Evolutionary conservation across 2,113 vertebrate species (phyloP), one percentile per base, ranked within the genome.

Genomic region (Colistium nudipinnis): DNA sequence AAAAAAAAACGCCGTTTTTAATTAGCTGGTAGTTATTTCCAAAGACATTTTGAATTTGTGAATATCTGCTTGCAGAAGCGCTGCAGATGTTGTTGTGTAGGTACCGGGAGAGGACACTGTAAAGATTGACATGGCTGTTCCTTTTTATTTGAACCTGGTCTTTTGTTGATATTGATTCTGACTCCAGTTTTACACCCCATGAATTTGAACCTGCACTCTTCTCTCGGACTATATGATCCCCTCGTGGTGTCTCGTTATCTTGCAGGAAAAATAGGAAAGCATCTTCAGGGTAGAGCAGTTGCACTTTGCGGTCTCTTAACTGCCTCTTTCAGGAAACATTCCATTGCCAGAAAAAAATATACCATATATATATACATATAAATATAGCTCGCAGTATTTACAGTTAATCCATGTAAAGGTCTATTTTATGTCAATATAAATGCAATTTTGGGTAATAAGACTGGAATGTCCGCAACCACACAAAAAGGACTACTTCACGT

Each of bases 111-210:
- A 31, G 44, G 41, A 56, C 0, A 28, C 45, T 19, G 48, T 38
- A 13, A 6, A 64, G 45, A 84, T 61, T 63, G 68, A 51, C 51
- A 47, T 1, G 36, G 43, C 44, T 38, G 17, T 70, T 61, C 16
- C 43, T 25, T 73, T 78, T 78, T 43, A 74, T 64, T 49, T n/a
- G 47, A 77, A 68, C 52, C 44, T 41, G 52, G 19, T 14, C 47
- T 70, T 78, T 52, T 78, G 64, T 67, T 83, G 69, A 61, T 80
- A 88, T 86, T 80, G 81, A 89, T 86, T 78, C 44, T 31, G 52
- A 63, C 74, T 83, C 43, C 71, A 49, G 67, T 83, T 79, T 82
- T 81, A 72, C 68, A 70, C 41, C 24, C 53, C 64, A 19, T 64
- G 78, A 82, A 68, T 78, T 41, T 67, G 60, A 76, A 72, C 52